A percentile compares a stretch with the other conserved stretches of the same genome.
Conservation (phyloP, 2,113 vertebrate genomes). For the Chionomys nivalis region DNA sequence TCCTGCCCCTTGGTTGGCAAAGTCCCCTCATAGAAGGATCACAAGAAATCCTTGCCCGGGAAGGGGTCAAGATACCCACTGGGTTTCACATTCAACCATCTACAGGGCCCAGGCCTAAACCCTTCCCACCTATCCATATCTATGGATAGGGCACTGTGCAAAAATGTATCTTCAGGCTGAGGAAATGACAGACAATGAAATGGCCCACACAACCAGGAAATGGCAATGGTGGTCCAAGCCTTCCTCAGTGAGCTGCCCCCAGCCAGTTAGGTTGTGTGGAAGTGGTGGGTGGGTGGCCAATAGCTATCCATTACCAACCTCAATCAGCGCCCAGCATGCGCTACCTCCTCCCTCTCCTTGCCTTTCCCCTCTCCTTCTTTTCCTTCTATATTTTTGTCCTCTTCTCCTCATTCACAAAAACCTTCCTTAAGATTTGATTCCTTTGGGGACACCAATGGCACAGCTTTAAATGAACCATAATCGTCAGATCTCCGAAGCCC, state of each 20-base stretch:
- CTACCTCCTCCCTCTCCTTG: no score
- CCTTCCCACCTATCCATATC: neutral
- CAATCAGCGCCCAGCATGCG: accelerated
- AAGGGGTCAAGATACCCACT: neutral
- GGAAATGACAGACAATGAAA: no score
- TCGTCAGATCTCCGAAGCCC: accelerated
- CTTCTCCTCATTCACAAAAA: neutral
- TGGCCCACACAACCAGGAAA: neutral
- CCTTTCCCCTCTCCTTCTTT: accelerated
- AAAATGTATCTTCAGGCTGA: neutral
- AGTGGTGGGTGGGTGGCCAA: neutral
- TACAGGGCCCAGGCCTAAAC: neutral
- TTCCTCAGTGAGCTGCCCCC: neutral
- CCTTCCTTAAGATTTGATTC: neutral
- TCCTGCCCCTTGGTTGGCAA: slow-evolving; percentile 49
- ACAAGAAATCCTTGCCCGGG: neutral
- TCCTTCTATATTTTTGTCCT: accelerated
- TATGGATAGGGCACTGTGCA: accelerated
- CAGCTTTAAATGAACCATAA: accelerated
- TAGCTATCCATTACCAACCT: neutral
- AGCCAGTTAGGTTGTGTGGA: accelerated
- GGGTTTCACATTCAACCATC: neutral
- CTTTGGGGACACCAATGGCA: neutral
- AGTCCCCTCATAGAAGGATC: neutral
- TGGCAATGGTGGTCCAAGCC: no score